phyloP scores from a whole-genome alignment of 1,140 invertebrate genomes.

The Lasaia peninsularis region DNA sequence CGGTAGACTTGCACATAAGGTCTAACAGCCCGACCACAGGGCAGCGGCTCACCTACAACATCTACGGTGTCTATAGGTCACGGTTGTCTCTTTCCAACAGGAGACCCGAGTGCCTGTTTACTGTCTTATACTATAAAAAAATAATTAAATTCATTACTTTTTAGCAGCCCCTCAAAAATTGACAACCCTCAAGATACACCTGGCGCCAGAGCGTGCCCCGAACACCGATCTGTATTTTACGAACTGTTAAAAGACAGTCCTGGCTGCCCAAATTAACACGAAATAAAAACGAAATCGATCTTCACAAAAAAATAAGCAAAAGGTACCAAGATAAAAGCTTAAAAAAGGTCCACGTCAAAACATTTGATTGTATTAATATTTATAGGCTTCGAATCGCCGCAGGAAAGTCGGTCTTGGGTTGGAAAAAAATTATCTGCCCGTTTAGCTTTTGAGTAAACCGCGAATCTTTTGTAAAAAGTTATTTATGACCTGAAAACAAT shows the following conservation, averaged over 20 bases:
- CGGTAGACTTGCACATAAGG: too few relatives aligned
- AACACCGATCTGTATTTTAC: constrained; percentile 63
- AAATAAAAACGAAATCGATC: constrained; percentile 75
- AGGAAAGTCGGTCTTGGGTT: constrained; percentile 54
- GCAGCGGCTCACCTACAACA: too few relatives aligned
- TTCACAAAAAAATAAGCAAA: constrained; percentile 66
- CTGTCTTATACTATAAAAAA: too few relatives aligned
- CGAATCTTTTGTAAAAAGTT: constrained; percentile 68
- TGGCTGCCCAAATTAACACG: constrained; percentile 78
- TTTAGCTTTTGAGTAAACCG: constrained; percentile 75
- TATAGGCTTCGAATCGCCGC: constrained; percentile 67
- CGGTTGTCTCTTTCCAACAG: too few relatives aligned
- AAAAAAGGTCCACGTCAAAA: constrained; percentile 76
- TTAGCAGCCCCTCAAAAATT: constrained; percentile 28
- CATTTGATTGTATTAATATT: constrained; percentile 78
- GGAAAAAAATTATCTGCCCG: constrained; percentile 71
- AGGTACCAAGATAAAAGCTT: constrained; percentile 72
- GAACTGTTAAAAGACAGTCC: constrained; percentile 78
- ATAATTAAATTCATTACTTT: constrained; percentile 23
- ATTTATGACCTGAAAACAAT: constrained; percentile 75
- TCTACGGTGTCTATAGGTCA: too few relatives aligned
- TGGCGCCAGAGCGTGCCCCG: constrained; percentile 47
- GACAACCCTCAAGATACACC: constrained; percentile 44
- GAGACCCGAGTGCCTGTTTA: too few relatives aligned
- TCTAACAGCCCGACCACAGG: too few relatives aligned